These are phyloP conservation scores for Didymodactylos carnosus DNA, from an alignment of 2,888 invertebrate species.

Conservation along the genomic window DNA sequence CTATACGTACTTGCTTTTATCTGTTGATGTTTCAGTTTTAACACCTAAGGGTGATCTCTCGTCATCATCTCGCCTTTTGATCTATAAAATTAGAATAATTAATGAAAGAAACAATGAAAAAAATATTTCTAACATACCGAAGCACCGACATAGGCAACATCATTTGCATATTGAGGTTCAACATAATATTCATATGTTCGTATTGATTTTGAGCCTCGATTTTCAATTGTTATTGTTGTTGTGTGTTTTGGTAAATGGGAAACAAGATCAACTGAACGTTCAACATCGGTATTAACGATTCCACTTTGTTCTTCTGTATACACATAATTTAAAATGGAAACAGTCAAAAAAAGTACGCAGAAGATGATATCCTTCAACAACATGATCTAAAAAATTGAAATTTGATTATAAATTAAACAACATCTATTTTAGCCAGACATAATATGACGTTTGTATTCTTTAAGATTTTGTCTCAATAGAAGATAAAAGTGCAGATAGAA, in stretches of 20 bases:
- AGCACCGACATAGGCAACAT: conserved; percentile 55
- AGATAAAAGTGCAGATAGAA: too few relatives aligned
- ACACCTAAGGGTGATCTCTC: too few relatives aligned
- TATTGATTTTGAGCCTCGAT: conserved; percentile 48
- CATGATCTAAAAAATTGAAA: too few relatives aligned
- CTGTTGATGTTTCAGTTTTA: too few relatives aligned
- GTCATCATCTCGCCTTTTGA: neutral
- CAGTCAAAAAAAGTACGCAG: too few relatives aligned
- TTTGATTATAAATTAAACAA: too few relatives aligned
- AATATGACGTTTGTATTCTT: too few relatives aligned
- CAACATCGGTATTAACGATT: conserved; percentile 46
- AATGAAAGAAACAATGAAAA: neutral
- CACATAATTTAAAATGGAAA: too few relatives aligned
- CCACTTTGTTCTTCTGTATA: neutral
- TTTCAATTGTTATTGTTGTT: conserved; percentile 59
- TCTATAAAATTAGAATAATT: neutral
- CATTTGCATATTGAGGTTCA: conserved; percentile 44
- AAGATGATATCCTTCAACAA: too few relatives aligned
- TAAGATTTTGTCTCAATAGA: too few relatives aligned
- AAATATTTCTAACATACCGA: conserved; percentile 34
- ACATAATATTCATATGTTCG: conserved; percentile 51
- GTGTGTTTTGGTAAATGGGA: conserved; percentile 68
- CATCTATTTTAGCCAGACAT: too few relatives aligned
- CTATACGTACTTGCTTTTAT: neutral
- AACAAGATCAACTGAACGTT: conserved; percentile 62